Evolutionary conservation across 37 sponge, comb jelly and placozoan species (phyloP).

Genomic region (Eunapius fragilis): DNA sequence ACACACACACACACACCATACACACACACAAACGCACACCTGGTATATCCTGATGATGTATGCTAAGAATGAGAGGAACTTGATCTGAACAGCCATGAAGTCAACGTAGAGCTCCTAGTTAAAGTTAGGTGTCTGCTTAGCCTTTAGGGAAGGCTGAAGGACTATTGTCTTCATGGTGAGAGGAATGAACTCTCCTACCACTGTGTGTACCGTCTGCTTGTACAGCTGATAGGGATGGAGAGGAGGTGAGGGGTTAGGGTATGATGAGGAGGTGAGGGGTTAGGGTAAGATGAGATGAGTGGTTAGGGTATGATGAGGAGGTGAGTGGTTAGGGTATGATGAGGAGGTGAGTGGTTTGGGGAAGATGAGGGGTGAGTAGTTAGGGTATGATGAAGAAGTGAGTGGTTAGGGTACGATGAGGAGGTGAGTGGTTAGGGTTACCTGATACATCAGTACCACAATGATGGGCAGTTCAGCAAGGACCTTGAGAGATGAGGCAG

Average conservation of each 20-base stretch:
- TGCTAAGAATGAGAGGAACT: conserved; percentile 94
- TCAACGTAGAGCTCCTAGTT: conserved; percentile 92
- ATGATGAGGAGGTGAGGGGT: neutral
- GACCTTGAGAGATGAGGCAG: conserved; percentile 88
- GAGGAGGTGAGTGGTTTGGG: too few species aligned
- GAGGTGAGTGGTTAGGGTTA: neutral
- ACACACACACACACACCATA: neutral
- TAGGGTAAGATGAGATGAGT: neutral
- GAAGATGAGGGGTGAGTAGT: too few species aligned
- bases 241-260: neutral
- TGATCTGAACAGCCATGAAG: conserved; percentile 95
- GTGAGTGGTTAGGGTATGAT: too few species aligned
- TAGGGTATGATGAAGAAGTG: neutral
- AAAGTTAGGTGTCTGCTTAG: conserved; percentile 52
- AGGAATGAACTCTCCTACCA: conserved; percentile 87
- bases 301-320: neutral
- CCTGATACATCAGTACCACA: conserved; percentile 96
- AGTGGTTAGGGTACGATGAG: neutral
- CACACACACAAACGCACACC: neutral
- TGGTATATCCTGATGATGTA: conserved; percentile 90
- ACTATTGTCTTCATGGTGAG: conserved; percentile 82
- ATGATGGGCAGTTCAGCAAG: conserved; percentile 94
- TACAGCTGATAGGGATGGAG: conserved; percentile 61
- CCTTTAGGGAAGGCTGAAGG: conserved; percentile 69
- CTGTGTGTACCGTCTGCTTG: conserved; percentile 79